These are phyloP conservation scores for Alces alces DNA, from an alignment of 2,113 vertebrate genomes.

Conservation along the genomic window DNA sequence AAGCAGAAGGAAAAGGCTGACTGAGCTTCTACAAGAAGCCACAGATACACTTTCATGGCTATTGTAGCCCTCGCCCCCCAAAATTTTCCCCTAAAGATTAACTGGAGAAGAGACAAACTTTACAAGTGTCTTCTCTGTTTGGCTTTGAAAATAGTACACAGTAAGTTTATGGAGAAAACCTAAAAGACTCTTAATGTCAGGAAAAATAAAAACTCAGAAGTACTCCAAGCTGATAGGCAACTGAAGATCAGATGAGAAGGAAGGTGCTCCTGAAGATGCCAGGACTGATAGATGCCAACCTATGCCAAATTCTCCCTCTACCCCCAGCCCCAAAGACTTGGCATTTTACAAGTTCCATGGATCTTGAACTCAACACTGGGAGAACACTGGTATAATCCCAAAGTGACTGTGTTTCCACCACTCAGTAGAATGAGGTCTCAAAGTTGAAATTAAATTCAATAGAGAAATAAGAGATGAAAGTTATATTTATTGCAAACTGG, in stretches of 20 bases:
- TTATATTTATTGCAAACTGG: background rate
- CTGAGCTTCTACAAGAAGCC: background rate
- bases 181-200: background rate
- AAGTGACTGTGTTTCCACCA: background rate
- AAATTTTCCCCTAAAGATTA: background rate
- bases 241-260: background rate
- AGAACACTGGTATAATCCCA: background rate
- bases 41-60: background rate
- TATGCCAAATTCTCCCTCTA: background rate
- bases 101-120: background rate
- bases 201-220: background rate
- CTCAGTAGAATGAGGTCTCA: background rate
- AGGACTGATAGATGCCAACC: background rate
- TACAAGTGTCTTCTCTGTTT: background rate
- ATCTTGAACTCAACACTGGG: background rate
- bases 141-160: background rate
- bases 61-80: background rate
- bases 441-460: conserved; percentile 2
- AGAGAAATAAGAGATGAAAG: background rate
- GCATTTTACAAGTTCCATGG: background rate
- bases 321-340: background rate
- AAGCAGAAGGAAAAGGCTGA: background rate
- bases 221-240: background rate
- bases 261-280: background rate
- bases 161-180: background rate